Conservation (phyloP, 2,888 invertebrate species). For the Tiphia femorata region DNA sequence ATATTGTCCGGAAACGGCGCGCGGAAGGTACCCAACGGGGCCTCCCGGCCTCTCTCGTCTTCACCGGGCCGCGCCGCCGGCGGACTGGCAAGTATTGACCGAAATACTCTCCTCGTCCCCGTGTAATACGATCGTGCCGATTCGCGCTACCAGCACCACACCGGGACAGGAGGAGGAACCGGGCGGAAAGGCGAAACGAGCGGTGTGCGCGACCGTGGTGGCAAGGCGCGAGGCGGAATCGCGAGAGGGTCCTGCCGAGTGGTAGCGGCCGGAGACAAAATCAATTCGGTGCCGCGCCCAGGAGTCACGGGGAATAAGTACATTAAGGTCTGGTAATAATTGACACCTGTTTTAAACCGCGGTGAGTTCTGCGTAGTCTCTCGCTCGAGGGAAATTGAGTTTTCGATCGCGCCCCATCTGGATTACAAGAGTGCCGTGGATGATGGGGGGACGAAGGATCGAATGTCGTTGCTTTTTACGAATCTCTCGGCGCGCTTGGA, state of each 20-base stretch:
- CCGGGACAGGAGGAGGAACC: slow-evolving; percentile 1
- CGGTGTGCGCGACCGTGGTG: too few relatives aligned
- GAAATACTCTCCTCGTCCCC: slow-evolving; percentile 10
- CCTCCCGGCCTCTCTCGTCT: slow-evolving; percentile 29
- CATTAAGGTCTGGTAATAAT: slow-evolving; percentile 51
- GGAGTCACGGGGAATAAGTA: slow-evolving; percentile 37
- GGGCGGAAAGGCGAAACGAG: slow-evolving; percentile 18
- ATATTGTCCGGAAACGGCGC: slow-evolving; percentile 63
- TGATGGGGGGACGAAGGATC: too few relatives aligned
- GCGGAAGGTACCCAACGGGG: slow-evolving; percentile 24
- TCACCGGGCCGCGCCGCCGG: too few relatives aligned
- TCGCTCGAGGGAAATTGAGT: too few relatives aligned
- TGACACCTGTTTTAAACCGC: slow-evolving; percentile 46
- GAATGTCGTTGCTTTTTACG: too few relatives aligned
- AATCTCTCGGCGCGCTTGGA: too few relatives aligned
- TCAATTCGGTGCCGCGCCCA: slow-evolving; percentile 8
- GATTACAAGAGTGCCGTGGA: too few relatives aligned
- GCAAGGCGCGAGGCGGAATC: neutral
- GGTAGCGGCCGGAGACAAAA: slow-evolving; percentile 18
- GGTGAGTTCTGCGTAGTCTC: neutral
- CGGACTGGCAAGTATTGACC: slow-evolving; percentile 52
- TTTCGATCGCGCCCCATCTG: too few relatives aligned
- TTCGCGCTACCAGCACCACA: too few relatives aligned
- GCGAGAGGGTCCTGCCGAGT: neutral
- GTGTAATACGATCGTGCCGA: neutral